Evolutionary conservation across 2,797 vertebrate species (phyloP), one percentile per base, ranked within the genome.

Genomic region (Tenualosa thibaudeaui): DNA sequence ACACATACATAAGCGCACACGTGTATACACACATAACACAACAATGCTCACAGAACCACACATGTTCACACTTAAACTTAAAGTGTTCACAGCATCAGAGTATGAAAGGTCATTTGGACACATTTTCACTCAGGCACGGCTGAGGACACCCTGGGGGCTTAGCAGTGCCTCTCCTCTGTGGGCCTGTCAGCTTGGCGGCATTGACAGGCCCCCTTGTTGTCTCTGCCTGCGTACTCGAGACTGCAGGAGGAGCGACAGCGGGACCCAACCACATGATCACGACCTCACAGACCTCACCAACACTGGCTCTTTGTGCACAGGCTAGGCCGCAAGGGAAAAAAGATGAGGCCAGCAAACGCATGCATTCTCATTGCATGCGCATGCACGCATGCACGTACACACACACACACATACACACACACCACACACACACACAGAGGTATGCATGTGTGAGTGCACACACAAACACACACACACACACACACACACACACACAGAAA

Each of bases 261-360:
- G 0, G 49, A 88, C 50, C 89, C 86, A 40, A 88, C 50, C 89
- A 87, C 90, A 89, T 88, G 86, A 87, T 82, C 84, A 68, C 86
- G 86, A 90, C 85, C 88, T 88, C 60, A 81, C 54, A n/a, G 56
- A 68, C 83, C 84, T 58, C 54, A 58, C 54, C 49, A 86, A 90
- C 89, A 90, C 86, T 86, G 85, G 31, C 58, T 84, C 89, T 89
- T 86, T 89, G 85, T 91, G 81, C 65, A 49, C 53, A 81, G 56
- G 86, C 82, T 78, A 7, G 68, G 62, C 78, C 46, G 83, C 54
- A 51, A 78, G 40, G 71, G 17, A 78, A 78, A 78, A 78, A 46
- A 46, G 37, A 78, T 78, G 71, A 78, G 71, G 71, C 71, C 71
- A 78, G 71, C 71, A 78, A 78, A 78, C 40, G 13, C 71, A 22